Evolutionary conservation across 2,888 invertebrate species (phyloP).

Genomic region (Caenorhabditis wallacei): DNA sequence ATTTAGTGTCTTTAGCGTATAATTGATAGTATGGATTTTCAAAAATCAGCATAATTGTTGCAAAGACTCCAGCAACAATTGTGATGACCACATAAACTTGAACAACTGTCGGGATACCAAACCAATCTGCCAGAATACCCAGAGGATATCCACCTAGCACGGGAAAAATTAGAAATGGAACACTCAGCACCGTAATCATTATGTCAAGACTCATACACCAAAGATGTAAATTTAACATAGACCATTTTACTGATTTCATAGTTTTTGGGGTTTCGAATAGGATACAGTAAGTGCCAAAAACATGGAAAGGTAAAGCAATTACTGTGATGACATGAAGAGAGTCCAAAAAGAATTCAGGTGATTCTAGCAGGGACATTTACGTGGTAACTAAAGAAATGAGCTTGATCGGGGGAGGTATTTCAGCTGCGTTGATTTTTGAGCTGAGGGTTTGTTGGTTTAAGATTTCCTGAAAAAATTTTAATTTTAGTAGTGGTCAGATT

Average conservation of each 20-base stretch:
- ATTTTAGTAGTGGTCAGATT: too few species aligned
- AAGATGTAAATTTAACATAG: background rate
- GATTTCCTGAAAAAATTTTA: too few species aligned
- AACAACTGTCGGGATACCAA: background rate
- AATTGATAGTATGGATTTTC: constrained; percentile 14
- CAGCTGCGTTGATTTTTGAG: too few species aligned
- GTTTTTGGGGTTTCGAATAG: background rate
- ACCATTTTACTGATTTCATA: background rate
- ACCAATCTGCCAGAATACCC: constrained; percentile 12
- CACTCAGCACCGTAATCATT: background rate
- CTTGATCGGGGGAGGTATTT: too few species aligned
- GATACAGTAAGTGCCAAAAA: constrained; percentile 14
- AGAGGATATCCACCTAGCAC: constrained; percentile 7
- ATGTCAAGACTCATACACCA: background rate
- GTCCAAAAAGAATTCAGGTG: background rate
- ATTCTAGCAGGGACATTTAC: background rate
- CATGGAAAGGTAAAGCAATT: background rate
- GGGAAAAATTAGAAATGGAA: background rate
- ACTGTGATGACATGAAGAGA: constrained; percentile 1
- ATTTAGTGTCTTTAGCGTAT: background rate
- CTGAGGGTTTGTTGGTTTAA: too few species aligned
- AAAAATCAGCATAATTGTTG: background rate
- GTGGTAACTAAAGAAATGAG: too few species aligned
- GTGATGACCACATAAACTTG: background rate
- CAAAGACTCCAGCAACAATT: background rate